Conservation (phyloP, 2,888 invertebrate genomes). For the Nesidiocoris tenuis region DNA sequence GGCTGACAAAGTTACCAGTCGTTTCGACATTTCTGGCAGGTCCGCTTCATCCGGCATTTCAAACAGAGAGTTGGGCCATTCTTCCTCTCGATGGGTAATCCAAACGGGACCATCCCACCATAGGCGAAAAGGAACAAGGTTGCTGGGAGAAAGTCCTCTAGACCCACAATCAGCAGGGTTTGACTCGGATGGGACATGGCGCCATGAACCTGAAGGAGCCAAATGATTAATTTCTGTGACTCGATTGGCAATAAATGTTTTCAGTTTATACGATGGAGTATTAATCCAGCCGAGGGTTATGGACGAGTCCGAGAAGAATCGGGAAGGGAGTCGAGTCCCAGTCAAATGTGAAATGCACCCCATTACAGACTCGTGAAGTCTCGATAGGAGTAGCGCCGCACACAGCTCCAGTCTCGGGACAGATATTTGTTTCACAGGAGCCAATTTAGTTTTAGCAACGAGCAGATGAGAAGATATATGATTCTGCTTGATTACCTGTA, state of each 20-base stretch:
- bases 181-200: constrained; percentile 40
- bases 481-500: neutral
- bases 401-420: constrained; percentile 8
- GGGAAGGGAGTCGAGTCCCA: neutral
- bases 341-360: neutral
- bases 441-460: constrained; percentile 16
- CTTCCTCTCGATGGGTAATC: neutral
- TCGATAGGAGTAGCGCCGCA: neutral
- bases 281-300: constrained; percentile 22
- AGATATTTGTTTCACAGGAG: constrained; percentile 1
- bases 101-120: constrained; percentile 19
- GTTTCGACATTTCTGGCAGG: constrained; percentile 3
- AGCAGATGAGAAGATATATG: neutral
- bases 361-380: neutral
- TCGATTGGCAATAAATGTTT: constrained; percentile 25
- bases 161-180: constrained; percentile 53
- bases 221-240: constrained; percentile 5
- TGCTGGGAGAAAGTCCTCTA: constrained; percentile 25
- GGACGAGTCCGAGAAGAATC: constrained; percentile 31
- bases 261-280: constrained; percentile 17
- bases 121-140: neutral
- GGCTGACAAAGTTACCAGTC: neutral
- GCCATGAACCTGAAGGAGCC: neutral
- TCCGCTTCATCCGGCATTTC: neutral
- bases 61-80: neutral